phyloP scores from a whole-genome alignment of 2,113 vertebrate genomes.

The human region GRCh38 chr5:43898001-43898500 shows the following conservation, averaged over 20 bases:
- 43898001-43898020: neutral
- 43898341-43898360: constrained; percentile 58
- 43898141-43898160: constrained; percentile 11
- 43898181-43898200: constrained; percentile 39
- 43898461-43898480: constrained; percentile 27
- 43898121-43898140: neutral
- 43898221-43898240: constrained; percentile 70
- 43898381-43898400: constrained; percentile 49
- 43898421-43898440: constrained; percentile 15
- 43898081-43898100: neutral
- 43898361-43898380: constrained; percentile 53
- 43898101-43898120: neutral
- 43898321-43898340: constrained; percentile 56
- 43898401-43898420: constrained; percentile 54
- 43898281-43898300: constrained; percentile 9
- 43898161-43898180: constrained; percentile 37
- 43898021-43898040: neutral
- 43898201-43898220: constrained; percentile 32
- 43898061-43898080: constrained; percentile 16
- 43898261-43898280: constrained; percentile 42
- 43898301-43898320: constrained; percentile 56
- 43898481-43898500: neutral
- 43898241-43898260: constrained; percentile 21
- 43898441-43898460: constrained; percentile 56
- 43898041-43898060: neutral